Percentiles rank a stretch among this genome's conserved stretches.
Evolutionary conservation across 2,113 vertebrate species (phyloP).

Genomic region (Chrysochloris asiatica): DNA sequence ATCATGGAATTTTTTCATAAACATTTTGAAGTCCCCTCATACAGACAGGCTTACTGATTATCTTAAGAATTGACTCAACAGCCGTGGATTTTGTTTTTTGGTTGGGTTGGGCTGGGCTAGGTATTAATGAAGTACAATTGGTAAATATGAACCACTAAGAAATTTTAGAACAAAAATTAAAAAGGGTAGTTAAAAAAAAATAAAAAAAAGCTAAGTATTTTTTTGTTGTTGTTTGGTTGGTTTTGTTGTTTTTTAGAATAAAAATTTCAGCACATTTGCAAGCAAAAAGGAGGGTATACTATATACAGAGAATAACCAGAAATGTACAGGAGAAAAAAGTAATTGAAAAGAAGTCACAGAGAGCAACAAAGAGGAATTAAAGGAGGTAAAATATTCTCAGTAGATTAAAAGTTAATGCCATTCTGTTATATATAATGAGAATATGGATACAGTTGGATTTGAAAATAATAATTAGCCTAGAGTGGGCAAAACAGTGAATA

Average conservation of each 20-base stretch:
- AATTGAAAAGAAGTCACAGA: conserved; percentile 8
- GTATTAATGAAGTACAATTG: not conserved
- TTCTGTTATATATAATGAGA: not conserved
- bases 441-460: conserved; percentile 2
- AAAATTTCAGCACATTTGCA: not conserved
- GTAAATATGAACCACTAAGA: not conserved
- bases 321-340: no score
- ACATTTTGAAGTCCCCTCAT: no score
- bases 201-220: not conserved
- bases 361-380: conserved; percentile 9
- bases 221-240: not conserved
- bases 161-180: conserved; percentile 8
- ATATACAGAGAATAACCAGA: not conserved
- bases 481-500: conserved; percentile 35
- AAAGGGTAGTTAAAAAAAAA: not conserved
- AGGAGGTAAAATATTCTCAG: conserved; percentile 33
- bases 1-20: no score
- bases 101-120: no score
- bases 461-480: conserved; percentile 12
- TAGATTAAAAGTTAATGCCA: conserved; percentile 54
- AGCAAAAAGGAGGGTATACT: not conserved
- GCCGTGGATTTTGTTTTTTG: no score
- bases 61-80: no score
- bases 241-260: not conserved
- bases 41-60: no score